Base-by-base conservation (phyloP, 2,113 vertebrate genomes). In the Pimephales promelas region DNA sequence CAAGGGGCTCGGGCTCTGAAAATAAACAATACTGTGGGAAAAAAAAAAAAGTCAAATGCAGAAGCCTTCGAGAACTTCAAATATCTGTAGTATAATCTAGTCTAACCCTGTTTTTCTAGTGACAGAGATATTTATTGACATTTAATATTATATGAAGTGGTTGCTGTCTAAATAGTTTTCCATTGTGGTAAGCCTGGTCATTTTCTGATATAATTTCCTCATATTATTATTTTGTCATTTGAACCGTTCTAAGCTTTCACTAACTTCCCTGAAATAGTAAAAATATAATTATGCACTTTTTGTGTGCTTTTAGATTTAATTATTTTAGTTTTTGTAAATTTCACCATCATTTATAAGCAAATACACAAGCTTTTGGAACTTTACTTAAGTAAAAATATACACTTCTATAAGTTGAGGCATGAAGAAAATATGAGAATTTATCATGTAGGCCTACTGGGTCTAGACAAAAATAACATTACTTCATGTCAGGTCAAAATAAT, bases 21-120 rank as follows among this genome's bases (percentile, higher is more conserved):
- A 87, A 82, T 43, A 61, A 61, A 18, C 10, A 13, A 79, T 49
- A 75, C 43, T 57, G 28, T 80, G 81, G 14, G 61, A 74, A n/a
- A n/a, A n/a, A n/a, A n/a, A 86, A 83, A 52, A 26, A 1, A 52
- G 47, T 76, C 14, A 79, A 79, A 49, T 52, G 43, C 85, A 81
- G 76, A 31, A 59, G 31, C 26, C 18, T 59, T 43, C 59, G 10
- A 49, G 6, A 54, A 54, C 52, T 26, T 16, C 43, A 56, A 72
- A 61, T 34, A 62, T 66, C 20, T 83, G 40, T 22, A 47, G 31
- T 31, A n/a, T n/a, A n/a, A n/a, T n/a, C 28, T 28, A 64, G 84
- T 52, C 14, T 49, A 26, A 11, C 47, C 26, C 3, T 64, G 66
- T 36, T 71, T 56, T 36, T 56, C 73, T 54, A 36, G 18, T 34